Percentiles rank a stretch among this genome's conserved stretches.
Conservation (phyloP, 2,888 invertebrate species). For the Eupithecia vulgata region DNA sequence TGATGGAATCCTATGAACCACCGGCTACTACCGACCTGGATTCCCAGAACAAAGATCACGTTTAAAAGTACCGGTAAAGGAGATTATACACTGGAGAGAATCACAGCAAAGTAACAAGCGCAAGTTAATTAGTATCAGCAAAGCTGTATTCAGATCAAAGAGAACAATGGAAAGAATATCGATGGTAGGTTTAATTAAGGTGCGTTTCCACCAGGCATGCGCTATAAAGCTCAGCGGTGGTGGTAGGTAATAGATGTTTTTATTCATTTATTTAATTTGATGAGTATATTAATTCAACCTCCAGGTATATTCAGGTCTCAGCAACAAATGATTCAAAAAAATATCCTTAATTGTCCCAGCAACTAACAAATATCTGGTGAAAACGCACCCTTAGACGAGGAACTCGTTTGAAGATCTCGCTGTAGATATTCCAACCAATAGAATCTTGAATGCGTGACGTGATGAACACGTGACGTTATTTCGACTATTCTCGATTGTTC, state of each 20-base stretch:
- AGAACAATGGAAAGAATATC: background rate
- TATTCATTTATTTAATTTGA: too few species aligned
- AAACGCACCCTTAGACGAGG: background rate
- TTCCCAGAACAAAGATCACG: constrained; percentile 1
- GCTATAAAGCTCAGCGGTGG: too few species aligned
- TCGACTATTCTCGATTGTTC: constrained; percentile 4
- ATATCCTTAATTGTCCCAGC: background rate
- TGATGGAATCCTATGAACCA: background rate
- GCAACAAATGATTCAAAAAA: too few species aligned
- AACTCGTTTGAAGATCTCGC: constrained; percentile 1
- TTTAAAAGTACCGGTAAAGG: background rate
- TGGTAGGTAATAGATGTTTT: too few species aligned
- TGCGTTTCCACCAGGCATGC: background rate
- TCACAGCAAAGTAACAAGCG: background rate
- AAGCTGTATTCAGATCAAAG: background rate
- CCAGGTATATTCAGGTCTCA: too few species aligned
- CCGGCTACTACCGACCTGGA: background rate
- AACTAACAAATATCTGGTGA: background rate
- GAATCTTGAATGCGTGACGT: background rate
- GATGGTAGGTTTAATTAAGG: background rate
- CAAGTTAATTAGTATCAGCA: background rate
- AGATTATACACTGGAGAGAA: background rate
- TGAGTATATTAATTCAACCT: too few species aligned
- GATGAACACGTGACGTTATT: constrained; percentile 1
- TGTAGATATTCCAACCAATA: constrained; percentile 22